These are phyloP conservation scores for Chrysopilus asiliformis DNA, from an alignment of 2,888 invertebrate species.

Conservation along the genomic window DNA sequence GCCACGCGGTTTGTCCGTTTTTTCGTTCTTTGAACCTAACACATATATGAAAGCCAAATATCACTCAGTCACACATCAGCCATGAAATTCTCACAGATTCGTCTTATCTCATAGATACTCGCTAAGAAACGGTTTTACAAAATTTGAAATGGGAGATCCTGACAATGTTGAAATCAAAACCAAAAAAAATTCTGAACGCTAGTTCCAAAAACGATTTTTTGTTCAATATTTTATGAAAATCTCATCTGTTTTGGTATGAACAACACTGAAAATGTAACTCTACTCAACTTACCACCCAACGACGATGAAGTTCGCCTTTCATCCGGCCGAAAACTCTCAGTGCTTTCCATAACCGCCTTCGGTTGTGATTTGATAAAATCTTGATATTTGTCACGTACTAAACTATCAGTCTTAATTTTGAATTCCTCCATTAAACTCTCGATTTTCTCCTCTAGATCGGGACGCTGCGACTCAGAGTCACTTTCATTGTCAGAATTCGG, in stretches of 20 bases:
- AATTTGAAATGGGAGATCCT: too few relatives aligned
- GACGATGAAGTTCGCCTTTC: conserved; percentile 15
- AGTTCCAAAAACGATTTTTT: too few relatives aligned
- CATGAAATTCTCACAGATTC: too few relatives aligned
- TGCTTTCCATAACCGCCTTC: conserved; percentile 33
- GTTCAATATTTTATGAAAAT: conserved; percentile 2
- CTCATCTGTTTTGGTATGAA: conserved; percentile 20
- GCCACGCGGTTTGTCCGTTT: too few relatives aligned
- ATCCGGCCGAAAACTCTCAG: conserved; percentile 25
- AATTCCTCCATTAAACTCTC: conserved; percentile 60
- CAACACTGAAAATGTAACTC: conserved; percentile 16
- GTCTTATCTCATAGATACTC: too few relatives aligned
- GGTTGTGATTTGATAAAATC: conserved; percentile 42
- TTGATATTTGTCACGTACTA: conserved; percentile 47
- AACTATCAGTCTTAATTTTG: conserved; percentile 52
- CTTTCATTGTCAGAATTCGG: conserved; percentile 36
- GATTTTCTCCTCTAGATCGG: conserved; percentile 56
- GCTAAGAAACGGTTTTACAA: too few relatives aligned
- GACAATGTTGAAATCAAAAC: too few relatives aligned
- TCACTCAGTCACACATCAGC: too few relatives aligned
- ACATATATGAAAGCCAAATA: too few relatives aligned
- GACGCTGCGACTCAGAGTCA: conserved; percentile 43
- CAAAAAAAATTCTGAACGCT: conserved; percentile 2
- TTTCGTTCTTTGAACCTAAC: too few relatives aligned
- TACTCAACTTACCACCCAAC: conserved; percentile 16